Percentiles rank a stretch among this genome's conserved stretches.
Evolutionary conservation across 2,888 invertebrate species (phyloP).

Genomic region (Platynereis dumerilii): DNA sequence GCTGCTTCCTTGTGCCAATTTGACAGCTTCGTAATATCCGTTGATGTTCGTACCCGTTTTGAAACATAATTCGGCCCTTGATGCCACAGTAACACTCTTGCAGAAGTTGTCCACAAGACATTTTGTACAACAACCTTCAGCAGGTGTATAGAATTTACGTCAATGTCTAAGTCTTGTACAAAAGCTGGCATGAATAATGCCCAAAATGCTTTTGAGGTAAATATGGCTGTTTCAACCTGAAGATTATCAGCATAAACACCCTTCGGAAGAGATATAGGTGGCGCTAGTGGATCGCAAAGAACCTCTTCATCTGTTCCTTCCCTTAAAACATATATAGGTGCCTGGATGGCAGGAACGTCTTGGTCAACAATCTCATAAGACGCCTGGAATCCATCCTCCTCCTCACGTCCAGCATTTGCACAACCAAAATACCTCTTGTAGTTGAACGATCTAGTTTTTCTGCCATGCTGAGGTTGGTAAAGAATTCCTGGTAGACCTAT

Average conservation of each 20-base stretch:
- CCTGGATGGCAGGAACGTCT: too few relatives aligned
- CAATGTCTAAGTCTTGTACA: neutral
- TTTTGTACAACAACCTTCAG: neutral
- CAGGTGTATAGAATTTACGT: neutral
- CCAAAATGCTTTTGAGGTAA: conserved; percentile 24
- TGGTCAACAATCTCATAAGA: too few relatives aligned
- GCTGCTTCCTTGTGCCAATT: too few relatives aligned
- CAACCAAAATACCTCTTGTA: too few relatives aligned
- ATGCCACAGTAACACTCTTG: neutral
- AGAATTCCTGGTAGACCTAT: too few relatives aligned
- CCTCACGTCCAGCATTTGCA: too few relatives aligned
- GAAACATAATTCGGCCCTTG: neutral
- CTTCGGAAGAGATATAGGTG: conserved; percentile 20
- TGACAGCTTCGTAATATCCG: too few relatives aligned
- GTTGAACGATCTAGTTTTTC: too few relatives aligned
- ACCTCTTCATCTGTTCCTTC: too few relatives aligned
- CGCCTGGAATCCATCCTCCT: too few relatives aligned
- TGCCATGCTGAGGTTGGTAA: too few relatives aligned
- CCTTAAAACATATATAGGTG: too few relatives aligned
- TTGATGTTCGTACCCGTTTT: neutral
- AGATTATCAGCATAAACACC: neutral
- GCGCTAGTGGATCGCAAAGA: conserved; percentile 23
- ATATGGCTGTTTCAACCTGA: conserved; percentile 12
- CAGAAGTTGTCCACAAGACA: neutral
- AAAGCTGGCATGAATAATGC: conserved; percentile 1